phyloP scores from a whole-genome alignment of 2,888 invertebrate species.

The Heliconius cydno region DNA sequence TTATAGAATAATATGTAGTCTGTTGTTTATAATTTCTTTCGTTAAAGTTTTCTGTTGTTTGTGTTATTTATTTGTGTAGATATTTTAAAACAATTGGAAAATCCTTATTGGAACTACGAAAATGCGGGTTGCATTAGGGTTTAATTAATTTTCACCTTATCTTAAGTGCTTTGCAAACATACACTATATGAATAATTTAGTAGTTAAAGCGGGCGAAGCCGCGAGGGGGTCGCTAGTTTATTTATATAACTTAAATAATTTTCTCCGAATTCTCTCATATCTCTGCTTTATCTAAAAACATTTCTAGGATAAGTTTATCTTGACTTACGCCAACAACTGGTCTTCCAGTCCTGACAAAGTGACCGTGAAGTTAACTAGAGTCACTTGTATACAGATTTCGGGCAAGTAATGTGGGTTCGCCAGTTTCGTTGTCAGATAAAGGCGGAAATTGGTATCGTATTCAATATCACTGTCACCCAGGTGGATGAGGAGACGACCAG shows the following conservation, averaged over 20 bases:
- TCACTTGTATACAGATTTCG: constrained; percentile 96
- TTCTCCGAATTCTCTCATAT: not conserved
- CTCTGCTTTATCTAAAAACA: not conserved
- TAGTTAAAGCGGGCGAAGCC: too few relatives aligned
- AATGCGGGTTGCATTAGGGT: too few relatives aligned
- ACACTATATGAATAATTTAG: too few relatives aligned
- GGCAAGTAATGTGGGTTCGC: constrained; percentile 97
- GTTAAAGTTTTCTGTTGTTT: too few relatives aligned
- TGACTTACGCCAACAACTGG: constrained; percentile 91
- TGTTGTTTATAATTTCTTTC: too few relatives aligned
- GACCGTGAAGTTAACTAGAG: constrained; percentile 96
- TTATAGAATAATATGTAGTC: too few relatives aligned
- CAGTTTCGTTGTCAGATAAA: constrained; percentile 96
- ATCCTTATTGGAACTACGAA: too few relatives aligned
- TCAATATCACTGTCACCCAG: constrained; percentile 95
- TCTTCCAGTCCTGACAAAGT: constrained; percentile 95
- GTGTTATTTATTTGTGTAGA: too few relatives aligned
- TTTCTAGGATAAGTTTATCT: not conserved
- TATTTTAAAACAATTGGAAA: too few relatives aligned
- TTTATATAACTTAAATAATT: not conserved
- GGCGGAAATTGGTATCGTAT: constrained; percentile 91
- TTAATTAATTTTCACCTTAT: too few relatives aligned
- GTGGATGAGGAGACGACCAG: constrained; percentile 91
- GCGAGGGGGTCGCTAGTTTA: too few relatives aligned
- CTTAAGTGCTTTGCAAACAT: too few relatives aligned